These are phyloP conservation scores for Gerris buenoi DNA, from an alignment of 1,140 invertebrate genomes.

Conservation along the genomic window DNA sequence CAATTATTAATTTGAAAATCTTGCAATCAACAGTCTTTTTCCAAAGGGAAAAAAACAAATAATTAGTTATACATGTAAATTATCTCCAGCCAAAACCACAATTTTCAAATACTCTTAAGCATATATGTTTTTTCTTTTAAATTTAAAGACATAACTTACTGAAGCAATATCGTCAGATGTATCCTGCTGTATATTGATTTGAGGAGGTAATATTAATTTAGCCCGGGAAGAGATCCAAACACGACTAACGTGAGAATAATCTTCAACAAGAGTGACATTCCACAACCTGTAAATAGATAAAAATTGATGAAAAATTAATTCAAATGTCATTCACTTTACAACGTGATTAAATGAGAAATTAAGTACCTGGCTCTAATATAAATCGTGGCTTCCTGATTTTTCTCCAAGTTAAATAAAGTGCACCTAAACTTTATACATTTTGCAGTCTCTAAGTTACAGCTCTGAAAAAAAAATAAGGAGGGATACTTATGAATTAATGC, in stretches of 20 bases:
- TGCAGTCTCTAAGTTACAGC: conserved; percentile 60
- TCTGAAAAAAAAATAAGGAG: no score
- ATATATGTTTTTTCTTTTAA: no score
- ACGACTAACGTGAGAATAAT: conserved; percentile 68
- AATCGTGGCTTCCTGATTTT: conserved; percentile 58
- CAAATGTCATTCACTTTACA: no score
- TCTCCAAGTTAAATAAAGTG: conserved; percentile 54
- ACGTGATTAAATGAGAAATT: no score
- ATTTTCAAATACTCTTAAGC: no score
- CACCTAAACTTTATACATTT: conserved; percentile 77
- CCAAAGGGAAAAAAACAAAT: no score
- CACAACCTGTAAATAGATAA: conserved; percentile 44
- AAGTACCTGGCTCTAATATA: conserved; percentile 58
- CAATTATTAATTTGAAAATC: no score
- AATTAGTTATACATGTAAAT: no score
- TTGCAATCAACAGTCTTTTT: no score
- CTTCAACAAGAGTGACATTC: conserved; percentile 78
- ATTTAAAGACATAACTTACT: conserved; percentile 37
- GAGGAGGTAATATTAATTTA: conserved; percentile 48
- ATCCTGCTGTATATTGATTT: conserved; percentile 55
- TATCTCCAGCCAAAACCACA: no score
- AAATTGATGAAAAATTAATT: not conserved
- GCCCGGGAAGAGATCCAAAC: conserved; percentile 67
- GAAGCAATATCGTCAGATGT: conserved; percentile 43
- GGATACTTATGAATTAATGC: no score